Base-by-base conservation (phyloP, 2,113 vertebrate genomes). In the Aspidoscelis tigris region DNA sequence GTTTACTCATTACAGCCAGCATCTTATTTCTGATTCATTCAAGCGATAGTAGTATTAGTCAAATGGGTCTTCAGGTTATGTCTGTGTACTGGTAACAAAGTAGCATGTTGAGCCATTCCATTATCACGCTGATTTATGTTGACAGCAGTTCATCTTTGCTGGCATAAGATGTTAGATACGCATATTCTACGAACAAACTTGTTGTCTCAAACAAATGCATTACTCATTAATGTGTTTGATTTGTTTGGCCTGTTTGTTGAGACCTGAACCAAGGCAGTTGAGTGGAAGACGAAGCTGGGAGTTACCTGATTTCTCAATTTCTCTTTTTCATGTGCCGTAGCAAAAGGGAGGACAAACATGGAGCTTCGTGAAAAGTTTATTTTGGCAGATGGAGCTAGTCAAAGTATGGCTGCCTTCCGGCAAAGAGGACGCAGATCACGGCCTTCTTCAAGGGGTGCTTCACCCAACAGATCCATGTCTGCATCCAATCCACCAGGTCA, bases 311-410 rank as follows among this genome's bases (percentile, higher is more conserved):
- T 90, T 83, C 73, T 21, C 44, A 26, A 55, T 76, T 7, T 66
- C 72, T 87, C 85, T 89, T 16, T 85, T 53, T 90, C 55, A 55
- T 80, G 16, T 68, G 10, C 90, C 92, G 66, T 87, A 99, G 99
- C 99, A 71, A 99, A 99, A 95, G 99, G 98, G 85, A 97, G 99
- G 87, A 99, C 99, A 16, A 99, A 99, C 2, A 82, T 99, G 95
- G 98, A 99, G 89, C 97, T 99, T 53, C 96, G 99, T 1, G 99
- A 99, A 88, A 99, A 99, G 95, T 99, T 99, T 94, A 99, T 99
- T 86, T 91, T 99, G 88, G 98, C 99, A 1, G 98, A 99, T 12
- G 98, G 98, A 61, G 95, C 97, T 92, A 98, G 96, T 76, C 99
- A 99, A 92, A 96, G 97, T 89, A 99, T 99, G 97, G 97, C 98